Evolutionary conservation across 2,888 invertebrate species (phyloP).

Genomic region (Pelosia muscerda): DNA sequence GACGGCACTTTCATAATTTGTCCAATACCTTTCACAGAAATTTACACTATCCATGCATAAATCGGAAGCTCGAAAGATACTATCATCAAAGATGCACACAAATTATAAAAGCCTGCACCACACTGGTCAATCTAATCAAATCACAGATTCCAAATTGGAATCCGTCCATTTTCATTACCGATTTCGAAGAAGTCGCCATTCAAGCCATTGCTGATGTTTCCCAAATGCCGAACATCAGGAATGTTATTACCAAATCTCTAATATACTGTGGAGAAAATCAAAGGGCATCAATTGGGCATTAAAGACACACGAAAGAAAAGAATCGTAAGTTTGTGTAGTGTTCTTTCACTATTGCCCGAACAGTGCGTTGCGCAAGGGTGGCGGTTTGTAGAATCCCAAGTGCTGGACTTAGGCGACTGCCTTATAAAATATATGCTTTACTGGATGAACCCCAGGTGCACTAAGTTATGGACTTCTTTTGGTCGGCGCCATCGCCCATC

Average conservation of each 20-base stretch:
- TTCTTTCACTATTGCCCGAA: conserved; percentile 22
- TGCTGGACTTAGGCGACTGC: not conserved
- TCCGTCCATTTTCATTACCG: conserved; percentile 25
- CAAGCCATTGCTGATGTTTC: conserved; percentile 25
- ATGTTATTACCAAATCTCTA: conserved; percentile 6
- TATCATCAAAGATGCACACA: too few relatives aligned
- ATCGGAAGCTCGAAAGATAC: conserved; percentile 1
- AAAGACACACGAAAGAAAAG: conserved; percentile 3
- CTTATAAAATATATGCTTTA: conserved; percentile 26
- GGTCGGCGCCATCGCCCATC: conserved; percentile 1
- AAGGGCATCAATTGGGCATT: conserved; percentile 13
- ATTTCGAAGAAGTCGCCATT: conserved; percentile 28
- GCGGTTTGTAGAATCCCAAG: conserved; percentile 15
- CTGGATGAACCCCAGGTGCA: conserved; percentile 15
- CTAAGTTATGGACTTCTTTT: not conserved
- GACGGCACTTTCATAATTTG: conserved; percentile 12
- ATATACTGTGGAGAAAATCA: not conserved
- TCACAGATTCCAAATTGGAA: conserved; percentile 14
- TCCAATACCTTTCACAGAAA: conserved; percentile 12
- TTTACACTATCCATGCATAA: not conserved
- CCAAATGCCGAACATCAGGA: conserved; percentile 23
- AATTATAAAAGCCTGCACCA: not conserved
- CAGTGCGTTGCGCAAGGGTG: conserved; percentile 21
- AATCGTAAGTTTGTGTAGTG: conserved; percentile 4
- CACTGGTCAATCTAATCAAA: conserved; percentile 21